A percentile compares a stretch with the other conserved stretches of the same genome.
phyloP scores from a whole-genome alignment of 2,888 invertebrate species.

The Strigamia crassipes region DNA sequence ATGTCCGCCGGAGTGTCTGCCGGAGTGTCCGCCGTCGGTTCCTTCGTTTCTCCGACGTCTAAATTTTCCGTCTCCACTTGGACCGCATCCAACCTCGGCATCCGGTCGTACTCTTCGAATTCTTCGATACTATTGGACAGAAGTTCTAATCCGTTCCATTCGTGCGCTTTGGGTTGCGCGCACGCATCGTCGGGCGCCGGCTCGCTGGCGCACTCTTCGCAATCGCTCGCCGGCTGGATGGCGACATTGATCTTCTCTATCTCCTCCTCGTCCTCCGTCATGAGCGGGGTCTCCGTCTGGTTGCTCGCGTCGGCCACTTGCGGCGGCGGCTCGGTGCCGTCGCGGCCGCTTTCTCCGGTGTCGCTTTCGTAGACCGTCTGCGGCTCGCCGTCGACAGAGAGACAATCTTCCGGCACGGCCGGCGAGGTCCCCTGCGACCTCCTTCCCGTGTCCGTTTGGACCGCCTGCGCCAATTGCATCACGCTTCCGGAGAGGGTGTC shows the following conservation, averaged over 20 bases:
- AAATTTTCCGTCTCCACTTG: background rate
- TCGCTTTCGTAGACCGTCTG: conserved; percentile 41
- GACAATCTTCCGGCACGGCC: conserved; percentile 46
- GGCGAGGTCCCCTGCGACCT: conserved; percentile 50
- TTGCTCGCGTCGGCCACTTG: conserved; percentile 71
- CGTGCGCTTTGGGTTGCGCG: conserved; percentile 47
- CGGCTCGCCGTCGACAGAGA: background rate
- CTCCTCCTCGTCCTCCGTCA: conserved; percentile 68
- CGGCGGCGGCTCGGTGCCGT: conserved; percentile 14
- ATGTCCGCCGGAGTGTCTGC: no score
- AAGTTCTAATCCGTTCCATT: conserved; percentile 69
- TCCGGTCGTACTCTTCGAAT: conserved; percentile 64
- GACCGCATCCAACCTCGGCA: conserved; percentile 41
- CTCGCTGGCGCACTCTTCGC: conserved; percentile 68
- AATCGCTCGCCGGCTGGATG: background rate
- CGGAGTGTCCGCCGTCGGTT: background rate
- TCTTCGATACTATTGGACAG: conserved; percentile 84
- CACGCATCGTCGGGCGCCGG: conserved; percentile 56
- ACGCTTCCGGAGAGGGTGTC: conserved; percentile 34
- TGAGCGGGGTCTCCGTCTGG: conserved; percentile 76
- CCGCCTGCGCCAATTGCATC: conserved; percentile 47
- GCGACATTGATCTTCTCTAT: background rate
- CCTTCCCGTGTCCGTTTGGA: conserved; percentile 46
- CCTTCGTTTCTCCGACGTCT: no score
- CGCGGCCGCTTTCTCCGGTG: conserved; percentile 23